phyloP scores from a whole-genome alignment of 2,113 vertebrate genomes.

The Chiloscyllium plagiosum region DNA sequence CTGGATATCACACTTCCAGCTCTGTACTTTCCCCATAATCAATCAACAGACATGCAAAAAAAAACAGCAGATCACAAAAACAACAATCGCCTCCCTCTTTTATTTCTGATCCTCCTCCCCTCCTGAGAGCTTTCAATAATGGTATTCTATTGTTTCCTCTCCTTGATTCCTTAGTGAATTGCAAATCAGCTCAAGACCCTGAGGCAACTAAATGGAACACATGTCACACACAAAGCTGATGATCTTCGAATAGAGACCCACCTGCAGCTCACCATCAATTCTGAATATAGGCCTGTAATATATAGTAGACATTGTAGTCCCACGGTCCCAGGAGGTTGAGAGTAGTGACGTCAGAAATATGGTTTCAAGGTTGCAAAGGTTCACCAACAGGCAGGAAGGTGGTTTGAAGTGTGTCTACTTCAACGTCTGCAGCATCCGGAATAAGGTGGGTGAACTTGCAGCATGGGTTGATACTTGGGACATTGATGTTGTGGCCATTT shows the following conservation, averaged over 20 bases:
- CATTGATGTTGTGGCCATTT: too few species aligned
- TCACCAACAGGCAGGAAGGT: too few species aligned
- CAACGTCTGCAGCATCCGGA: too few species aligned
- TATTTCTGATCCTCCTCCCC: not conserved
- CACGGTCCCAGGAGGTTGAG: too few species aligned
- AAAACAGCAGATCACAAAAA: not conserved
- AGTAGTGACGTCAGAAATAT: too few species aligned
- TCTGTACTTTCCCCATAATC: not conserved
- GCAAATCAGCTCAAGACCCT: not conserved
- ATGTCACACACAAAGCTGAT: not conserved
- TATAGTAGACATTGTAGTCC: too few species aligned
- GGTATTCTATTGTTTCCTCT: not conserved
- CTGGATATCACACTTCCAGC: not conserved
- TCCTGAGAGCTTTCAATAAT: not conserved
- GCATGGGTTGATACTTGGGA: too few species aligned
- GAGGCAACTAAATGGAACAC: not conserved
- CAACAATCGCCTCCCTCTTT: not conserved
- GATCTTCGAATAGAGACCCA: not conserved
- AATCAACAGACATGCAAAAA: not conserved
- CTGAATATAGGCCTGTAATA: not conserved
- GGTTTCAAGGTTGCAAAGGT: too few species aligned
- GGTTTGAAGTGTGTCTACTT: too few species aligned
- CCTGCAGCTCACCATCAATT: not conserved
- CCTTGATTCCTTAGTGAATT: not conserved
- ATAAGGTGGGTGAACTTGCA: too few species aligned